Evolutionary conservation across 2,797 vertebrate species (phyloP).

Genomic region (Phalanger gymnotis): DNA sequence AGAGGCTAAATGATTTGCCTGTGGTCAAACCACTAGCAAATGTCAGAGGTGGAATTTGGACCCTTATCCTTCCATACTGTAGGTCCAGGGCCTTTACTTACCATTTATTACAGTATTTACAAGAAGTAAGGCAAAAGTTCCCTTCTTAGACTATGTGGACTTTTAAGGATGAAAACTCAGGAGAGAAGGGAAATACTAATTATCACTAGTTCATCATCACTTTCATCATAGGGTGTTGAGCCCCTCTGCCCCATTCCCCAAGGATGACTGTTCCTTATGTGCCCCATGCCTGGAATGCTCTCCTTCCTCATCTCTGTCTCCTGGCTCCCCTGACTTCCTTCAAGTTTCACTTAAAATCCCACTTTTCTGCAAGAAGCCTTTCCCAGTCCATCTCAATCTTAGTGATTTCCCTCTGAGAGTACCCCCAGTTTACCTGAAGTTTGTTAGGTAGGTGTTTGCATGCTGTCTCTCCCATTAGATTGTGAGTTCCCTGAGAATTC

Average conservation of each 20-base stretch:
- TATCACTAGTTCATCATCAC: neutral
- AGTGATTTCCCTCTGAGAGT: neutral
- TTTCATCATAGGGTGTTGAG: neutral
- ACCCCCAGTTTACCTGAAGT: neutral
- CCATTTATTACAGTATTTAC: neutral
- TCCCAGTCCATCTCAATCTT: neutral
- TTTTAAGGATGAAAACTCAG: neutral
- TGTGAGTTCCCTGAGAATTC: neutral
- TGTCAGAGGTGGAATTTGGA: neutral
- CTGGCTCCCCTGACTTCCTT: neutral
- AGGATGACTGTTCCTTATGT: neutral
- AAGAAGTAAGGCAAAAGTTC: neutral
- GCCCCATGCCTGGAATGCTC: neutral
- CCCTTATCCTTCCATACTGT: neutral
- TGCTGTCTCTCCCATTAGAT: neutral
- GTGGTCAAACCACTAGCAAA: neutral
- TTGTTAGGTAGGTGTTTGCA: no score
- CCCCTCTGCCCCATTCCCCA: neutral
- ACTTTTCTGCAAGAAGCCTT: neutral
- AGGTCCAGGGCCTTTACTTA: neutral
- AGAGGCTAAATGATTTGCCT: neutral
- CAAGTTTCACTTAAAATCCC: neutral
- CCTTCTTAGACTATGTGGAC: neutral
- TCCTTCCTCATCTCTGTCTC: neutral
- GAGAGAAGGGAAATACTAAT: neutral